Base-by-base conservation (phyloP, 37 sponge, comb jelly and placozoan species). In the Beroe ovata region DNA sequence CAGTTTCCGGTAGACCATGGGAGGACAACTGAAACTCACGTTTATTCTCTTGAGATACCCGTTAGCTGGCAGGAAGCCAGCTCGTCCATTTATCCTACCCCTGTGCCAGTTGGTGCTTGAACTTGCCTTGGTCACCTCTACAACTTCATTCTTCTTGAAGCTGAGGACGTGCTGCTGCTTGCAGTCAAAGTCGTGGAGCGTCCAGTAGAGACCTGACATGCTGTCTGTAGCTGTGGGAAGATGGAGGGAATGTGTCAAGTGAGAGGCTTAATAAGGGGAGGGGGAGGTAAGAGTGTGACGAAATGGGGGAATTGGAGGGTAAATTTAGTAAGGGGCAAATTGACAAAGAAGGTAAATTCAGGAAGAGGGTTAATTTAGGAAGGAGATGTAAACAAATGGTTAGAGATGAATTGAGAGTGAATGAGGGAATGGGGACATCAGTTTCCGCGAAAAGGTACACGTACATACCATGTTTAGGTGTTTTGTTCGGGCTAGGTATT, bases 21-120 rank as follows among this genome's bases (percentile, higher is more conserved):
- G 6, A 47, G 11, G 6, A 4, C 63, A 34, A 14, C 37, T 6
- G 11, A 69, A 25, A 35, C 54, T 40, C 29, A 77, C 41, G 54
- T 77, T 35, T 21, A 77, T 36, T 40, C 33, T 77, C 47, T 40
- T 20, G 54, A 77, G 84, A 36, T 77, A 77, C 4, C 84, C 84
- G 54, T 77, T 77, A 77, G 84, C 42, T 41, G 84, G 84, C 54
- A 77, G 26, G 28, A 77, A 77, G 47, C 84, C 84, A 41, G 84
- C 84, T 42, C 33, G 39, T 0, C 84, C 84, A 20, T 77, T 38
- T 11, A 77, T 77, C 47, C 54, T 38, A 3, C 84, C 84, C 22
- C 84, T 33, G 84, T 77, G 84, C 84, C 84, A 77, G 28, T 42
- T 77, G 41, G 42, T 36, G 28, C 84, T 77, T 4, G 84, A 77